Conservation (phyloP, 2,797 vertebrate genomes). For the Masticophis lateralis region DNA sequence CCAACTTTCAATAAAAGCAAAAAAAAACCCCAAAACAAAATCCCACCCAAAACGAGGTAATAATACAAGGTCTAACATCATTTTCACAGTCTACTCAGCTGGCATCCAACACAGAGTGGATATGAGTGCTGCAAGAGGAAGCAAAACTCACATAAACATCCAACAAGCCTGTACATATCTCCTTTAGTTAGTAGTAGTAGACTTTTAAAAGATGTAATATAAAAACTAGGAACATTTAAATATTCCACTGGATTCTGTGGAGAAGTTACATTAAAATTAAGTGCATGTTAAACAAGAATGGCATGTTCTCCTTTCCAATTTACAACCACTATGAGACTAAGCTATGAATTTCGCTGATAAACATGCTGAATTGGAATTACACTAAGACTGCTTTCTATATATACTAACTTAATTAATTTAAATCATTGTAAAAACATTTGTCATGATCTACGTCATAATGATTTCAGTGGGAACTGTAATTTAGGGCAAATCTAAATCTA, state of each 20-base stretch:
- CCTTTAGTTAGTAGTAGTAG: not conserved
- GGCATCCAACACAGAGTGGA: not conserved
- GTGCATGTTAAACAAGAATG: not conserved
- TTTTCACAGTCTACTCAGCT: not conserved
- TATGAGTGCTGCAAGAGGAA: not conserved
- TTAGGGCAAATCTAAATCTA: not conserved
- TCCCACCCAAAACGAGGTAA: not conserved
- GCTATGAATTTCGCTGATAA: not conserved
- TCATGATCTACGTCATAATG: not conserved
- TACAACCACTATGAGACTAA: not conserved
- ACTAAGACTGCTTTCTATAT: not conserved
- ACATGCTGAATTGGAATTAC: not conserved
- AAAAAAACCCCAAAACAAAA: too few species aligned
- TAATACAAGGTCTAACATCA: not conserved
- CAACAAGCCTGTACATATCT: not conserved
- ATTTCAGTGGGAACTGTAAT: not conserved
- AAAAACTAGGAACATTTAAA: not conserved
- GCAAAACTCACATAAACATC: not conserved
- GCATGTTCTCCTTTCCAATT: not conserved
- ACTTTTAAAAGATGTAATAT: not conserved
- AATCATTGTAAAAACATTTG: not conserved
- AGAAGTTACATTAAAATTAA: not conserved
- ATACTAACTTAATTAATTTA: not conserved
- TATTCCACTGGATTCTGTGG: not conserved
- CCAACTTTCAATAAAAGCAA: not conserved